Evolutionary conservation across 1,140 invertebrate species (phyloP), one percentile per base, ranked within the genome.

Genomic region (Hyposmocoma kahamanoa): DNA sequence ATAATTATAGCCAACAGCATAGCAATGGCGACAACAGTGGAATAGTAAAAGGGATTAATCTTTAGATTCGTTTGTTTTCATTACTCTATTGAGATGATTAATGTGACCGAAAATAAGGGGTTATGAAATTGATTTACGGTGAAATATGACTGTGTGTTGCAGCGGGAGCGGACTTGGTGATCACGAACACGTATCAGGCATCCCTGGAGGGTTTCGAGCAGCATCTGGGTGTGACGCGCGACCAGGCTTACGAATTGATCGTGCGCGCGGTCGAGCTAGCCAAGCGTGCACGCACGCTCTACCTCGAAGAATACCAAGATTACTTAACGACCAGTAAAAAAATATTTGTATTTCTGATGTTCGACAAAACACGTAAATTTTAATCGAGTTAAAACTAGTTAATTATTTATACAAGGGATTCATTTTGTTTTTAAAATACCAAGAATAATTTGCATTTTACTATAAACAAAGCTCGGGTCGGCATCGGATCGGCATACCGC

Each of bases 111-210:
- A 15, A n/a, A 36, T 15, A 6, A 17, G 32, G 32, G 32, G 32
- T 36, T n/a, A 9, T 6, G 13, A 13, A 34, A n/a, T n/a, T n/a
- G n/a, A n/a, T n/a, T n/a, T n/a, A n/a, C n/a, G n/a, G 9, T 34
- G 18, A 36, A 3, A 8, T 17, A 36, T 8, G 32, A 17, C 18
- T 36, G n/a, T 36, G 15, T 3, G 47, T 52, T 79, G 56, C 87
- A 91, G 94, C 93, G 64, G 96, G 96, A 1, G 91, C 95, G 11
- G 91, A 97, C 67, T 87, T 97, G 21, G 92, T 97, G 36, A 90
- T 93, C 53, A 96, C 95, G 3, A 94, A 93, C 50, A 96, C 95
- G 1, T 98, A 98, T 72, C 96, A 98, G 86, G 94, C 95, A 0
- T 94, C 92, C 9, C 84, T 96, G 32, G 88, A 90, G 17, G 94